A percentile compares a stretch with the other conserved stretches of the same genome.
phyloP scores from a whole-genome alignment of 1,140 invertebrate genomes.

The Charaxes varanes region DNA sequence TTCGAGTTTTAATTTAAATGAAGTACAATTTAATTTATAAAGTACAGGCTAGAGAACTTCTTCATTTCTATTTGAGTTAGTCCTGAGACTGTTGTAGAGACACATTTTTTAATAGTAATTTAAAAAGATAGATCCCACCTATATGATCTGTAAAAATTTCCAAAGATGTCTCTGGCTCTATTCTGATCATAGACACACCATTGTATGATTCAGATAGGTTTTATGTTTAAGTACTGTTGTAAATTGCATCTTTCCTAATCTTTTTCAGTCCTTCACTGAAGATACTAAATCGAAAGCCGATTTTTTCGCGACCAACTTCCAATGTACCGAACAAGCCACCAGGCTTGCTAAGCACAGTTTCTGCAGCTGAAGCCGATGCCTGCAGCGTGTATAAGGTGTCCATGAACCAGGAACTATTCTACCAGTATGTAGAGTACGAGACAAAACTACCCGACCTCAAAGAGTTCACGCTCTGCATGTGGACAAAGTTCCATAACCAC shows the following conservation, averaged over 20 bases:
- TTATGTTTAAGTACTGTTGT: neutral
- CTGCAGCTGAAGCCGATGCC: slow-evolving; percentile 54
- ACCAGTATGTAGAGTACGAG: slow-evolving; percentile 83
- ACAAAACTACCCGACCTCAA: slow-evolving; percentile 81
- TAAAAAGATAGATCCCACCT: too few species aligned
- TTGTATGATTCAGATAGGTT: too few species aligned
- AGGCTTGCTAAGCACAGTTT: slow-evolving; percentile 25
- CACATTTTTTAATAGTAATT: too few species aligned
- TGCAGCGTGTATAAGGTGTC: slow-evolving; percentile 81
- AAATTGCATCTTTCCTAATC: neutral
- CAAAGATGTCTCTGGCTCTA: too few species aligned
- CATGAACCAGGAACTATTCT: slow-evolving; percentile 79
- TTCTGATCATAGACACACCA: too few species aligned
- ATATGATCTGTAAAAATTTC: too few species aligned
- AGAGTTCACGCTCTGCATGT: slow-evolving; percentile 87
- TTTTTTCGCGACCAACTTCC: slow-evolving; percentile 14
- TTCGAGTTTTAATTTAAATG: too few species aligned
- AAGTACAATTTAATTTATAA: too few species aligned
- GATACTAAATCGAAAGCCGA: slow-evolving; percentile 47
- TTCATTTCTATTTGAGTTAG: too few species aligned
- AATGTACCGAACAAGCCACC: slow-evolving; percentile 32
- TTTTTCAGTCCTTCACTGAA: slow-evolving; percentile 42
- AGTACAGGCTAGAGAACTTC: too few species aligned
- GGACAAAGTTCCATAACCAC: slow-evolving; percentile 88
- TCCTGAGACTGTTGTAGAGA: too few species aligned